Evolutionary conservation across 1,140 invertebrate genomes (phyloP), one percentile per base, ranked within the genome.

Genomic region (Drosophila subobscura): DNA sequence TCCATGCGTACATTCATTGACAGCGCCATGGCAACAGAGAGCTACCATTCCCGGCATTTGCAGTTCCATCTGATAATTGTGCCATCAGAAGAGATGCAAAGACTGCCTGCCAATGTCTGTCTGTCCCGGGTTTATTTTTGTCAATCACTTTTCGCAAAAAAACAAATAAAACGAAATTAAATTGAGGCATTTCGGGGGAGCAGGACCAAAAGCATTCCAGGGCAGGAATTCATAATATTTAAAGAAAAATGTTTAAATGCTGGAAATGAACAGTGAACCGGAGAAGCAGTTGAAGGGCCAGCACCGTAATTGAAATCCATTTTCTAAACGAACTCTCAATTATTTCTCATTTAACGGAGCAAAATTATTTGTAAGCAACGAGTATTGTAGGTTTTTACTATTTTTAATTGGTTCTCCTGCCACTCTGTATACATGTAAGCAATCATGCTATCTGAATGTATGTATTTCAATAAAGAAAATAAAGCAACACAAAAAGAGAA

Each of bases 41-140:
- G 55, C 64, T 72, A 71, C 56, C 72, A 77, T 65, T 4, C 61
- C 59, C 52, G 71, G 40, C 57, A 60, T 22, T 74, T 20, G 70
- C 47, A 75, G 61, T 57, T 60, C 76, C 80, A 84, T 72, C 72
- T 61, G 80, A 84, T 84, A 84, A 84, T 84, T 84, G 80, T 79
- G 77, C 66, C 55, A 58, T 79, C 80, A 84, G 29, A 51, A 16
- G 44, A 40, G 29, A 41, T 52, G 71, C 59, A 65, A 49, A 7
- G 20, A 52, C 61, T 46, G 56, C 70, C 44, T n/a, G 42, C 37
- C 59, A 67, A 75, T 37, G 33, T 51, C 58, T 83, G 58, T 72
- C 22, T 46, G 14, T 50, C 45, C 50, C 46, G 46, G 45, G 42
- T 81, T 77, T 81, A 81, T 81, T 83, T 83, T 84, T 72, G 72